Evolutionary conservation across 2,113 vertebrate species (phyloP), one percentile per base, ranked within the genome.

Genomic region (Tenrec ecaudatus): DNA sequence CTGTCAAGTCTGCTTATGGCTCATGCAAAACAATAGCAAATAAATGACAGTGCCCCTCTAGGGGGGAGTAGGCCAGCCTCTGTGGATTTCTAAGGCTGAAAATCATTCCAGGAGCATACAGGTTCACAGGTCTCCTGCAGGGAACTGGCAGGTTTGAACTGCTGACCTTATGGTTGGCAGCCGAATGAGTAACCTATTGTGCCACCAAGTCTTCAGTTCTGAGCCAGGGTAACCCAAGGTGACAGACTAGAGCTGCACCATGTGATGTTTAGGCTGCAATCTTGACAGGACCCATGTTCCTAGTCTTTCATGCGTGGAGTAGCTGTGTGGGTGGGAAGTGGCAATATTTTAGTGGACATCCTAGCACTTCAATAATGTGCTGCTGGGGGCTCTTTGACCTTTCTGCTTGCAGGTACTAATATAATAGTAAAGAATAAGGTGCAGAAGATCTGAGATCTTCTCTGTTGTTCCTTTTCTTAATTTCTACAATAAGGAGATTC

Each of bases 401-500:
- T 53, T 53, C 47, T 53, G 47, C 47, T 53, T 53, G 47, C 47
- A 53, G 47, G 47, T 10, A 53, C 47, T 53, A 53, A 53, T 10
- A 53, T 53, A 5, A 53, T 53, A 3, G 43, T 79, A 16, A 78
- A 64, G 33, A 58, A 31, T 27, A 92, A 62, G 82, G 29, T 79
- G 47, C 29, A 60, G 38, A n/a, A 3, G 12, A 6, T 6, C 38
- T 88, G 43, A 83, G 22, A 69, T 60, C 47, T 85, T 60, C 38
- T 85, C 53, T 75, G 1, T 68, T 82, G 47, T 90, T 90, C 33
- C 58, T 29, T 91, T 86, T 79, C 43, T 75, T 79, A 40, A 68
- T 91, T 92, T 91, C 76, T 22, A 89, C 82, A 86, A 75, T 82
- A 62, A 94, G 16, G 57, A 64, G 47, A 84, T 78, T 64, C 53